These are phyloP conservation scores for Osmerus eperlanus DNA, from an alignment of 2,113 vertebrate genomes.

Conservation along the genomic window DNA sequence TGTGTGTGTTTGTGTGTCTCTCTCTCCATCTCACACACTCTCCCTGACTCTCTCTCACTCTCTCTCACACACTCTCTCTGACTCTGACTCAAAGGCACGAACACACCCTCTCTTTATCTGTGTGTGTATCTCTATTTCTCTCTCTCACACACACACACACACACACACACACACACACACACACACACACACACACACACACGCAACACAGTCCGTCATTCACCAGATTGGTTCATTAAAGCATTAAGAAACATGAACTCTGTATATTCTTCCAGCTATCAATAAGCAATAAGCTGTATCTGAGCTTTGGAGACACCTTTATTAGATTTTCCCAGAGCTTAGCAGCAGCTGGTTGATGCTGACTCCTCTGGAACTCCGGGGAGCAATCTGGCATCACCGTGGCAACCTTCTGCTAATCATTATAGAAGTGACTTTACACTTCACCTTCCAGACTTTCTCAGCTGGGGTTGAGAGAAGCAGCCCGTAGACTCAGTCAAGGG, in stretches of 20 bases:
- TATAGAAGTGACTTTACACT: no score
- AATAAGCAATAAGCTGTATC: conserved; percentile 33
- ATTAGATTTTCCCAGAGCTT: conserved; percentile 45
- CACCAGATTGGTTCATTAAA: conserved; percentile 30
- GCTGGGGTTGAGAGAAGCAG: no score
- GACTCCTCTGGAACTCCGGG: conserved; percentile 22
- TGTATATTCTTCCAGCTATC: conserved; percentile 32
- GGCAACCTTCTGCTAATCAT: background rate
- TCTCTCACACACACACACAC: background rate
- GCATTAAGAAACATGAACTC: conserved; percentile 44
- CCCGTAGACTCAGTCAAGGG: no score
- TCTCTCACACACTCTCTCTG: no score
- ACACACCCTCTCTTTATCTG: background rate
- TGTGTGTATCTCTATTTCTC: background rate
- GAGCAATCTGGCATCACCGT: background rate
- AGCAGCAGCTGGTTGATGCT: conserved; percentile 41
- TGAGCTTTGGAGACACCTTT: conserved; percentile 11
- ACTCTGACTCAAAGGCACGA: background rate
- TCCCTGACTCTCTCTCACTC: background rate
- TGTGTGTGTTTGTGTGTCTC: background rate
- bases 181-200: conserved; percentile 5
- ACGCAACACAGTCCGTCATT: conserved; percentile 9
- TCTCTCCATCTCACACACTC: background rate
- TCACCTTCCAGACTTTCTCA: no score
- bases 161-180: conserved; percentile 10